Evolutionary conservation across 30 jellyfish, hydroid and myxozoan species (phyloP).

Genomic region (Cassiopea andromeda): DNA sequence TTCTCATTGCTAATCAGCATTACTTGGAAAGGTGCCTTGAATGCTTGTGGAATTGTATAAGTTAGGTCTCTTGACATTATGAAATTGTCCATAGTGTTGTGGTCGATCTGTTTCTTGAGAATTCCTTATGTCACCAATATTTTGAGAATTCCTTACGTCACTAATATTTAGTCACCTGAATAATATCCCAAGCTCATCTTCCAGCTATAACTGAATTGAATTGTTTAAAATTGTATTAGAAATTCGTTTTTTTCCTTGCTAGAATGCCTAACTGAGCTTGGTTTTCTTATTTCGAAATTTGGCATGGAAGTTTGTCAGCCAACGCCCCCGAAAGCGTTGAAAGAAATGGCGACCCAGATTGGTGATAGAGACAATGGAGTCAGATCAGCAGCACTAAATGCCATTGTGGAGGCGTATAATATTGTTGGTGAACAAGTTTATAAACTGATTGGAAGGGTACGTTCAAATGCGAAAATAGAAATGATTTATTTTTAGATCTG

Average conservation of each 20-base stretch:
- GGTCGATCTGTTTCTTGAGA: too few relatives aligned
- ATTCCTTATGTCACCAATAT: too few relatives aligned
- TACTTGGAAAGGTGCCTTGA: too few relatives aligned
- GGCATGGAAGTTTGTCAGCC: conserved; percentile 96
- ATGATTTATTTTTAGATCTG: not conserved
- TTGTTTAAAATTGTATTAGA: not conserved
- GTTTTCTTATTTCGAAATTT: conserved; percentile 72
- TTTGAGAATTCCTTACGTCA: too few relatives aligned
- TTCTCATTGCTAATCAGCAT: too few relatives aligned
- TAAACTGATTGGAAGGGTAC: conserved; percentile 88
- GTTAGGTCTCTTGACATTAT: too few relatives aligned
- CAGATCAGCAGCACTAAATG: conserved; percentile 93
- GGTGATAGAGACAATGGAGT: conserved; percentile 98
- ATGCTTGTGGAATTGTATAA: too few relatives aligned
- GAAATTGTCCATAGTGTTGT: too few relatives aligned
- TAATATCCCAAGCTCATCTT: too few relatives aligned
- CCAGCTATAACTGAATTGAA: too few relatives aligned
- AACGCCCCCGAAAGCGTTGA: conserved; percentile 77
- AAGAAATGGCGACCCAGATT: conserved; percentile 92
- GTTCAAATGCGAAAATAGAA: not conserved
- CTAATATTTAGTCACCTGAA: too few relatives aligned
- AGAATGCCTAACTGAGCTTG: conserved; percentile 94
- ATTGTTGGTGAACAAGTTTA: conserved; percentile 90
- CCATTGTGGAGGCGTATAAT: conserved; percentile 89
- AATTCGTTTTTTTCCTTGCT: not conserved